Evolutionary conservation across 1,140 invertebrate genomes (phyloP).

Genomic region (Neodiprion lecontei): DNA sequence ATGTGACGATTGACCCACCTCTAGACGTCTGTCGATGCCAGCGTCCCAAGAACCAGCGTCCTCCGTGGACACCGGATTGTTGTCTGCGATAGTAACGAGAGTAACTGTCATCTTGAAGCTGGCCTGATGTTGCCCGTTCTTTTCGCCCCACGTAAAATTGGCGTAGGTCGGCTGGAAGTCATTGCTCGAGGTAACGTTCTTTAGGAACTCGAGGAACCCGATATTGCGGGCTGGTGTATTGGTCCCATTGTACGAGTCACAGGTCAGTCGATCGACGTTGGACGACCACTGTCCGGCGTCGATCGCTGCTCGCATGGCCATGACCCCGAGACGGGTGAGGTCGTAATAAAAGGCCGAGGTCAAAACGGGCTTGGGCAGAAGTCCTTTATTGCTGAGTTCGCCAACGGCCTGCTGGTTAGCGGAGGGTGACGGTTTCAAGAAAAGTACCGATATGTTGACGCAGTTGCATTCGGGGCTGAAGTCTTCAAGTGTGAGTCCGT

Average conservation of each 20-base stretch:
- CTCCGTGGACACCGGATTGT: constrained; percentile 28
- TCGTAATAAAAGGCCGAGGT: constrained; percentile 88
- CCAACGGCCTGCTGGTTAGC: constrained; percentile 57
- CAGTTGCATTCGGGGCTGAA: constrained; percentile 42
- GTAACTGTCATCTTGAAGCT: constrained; percentile 44
- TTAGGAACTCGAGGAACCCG: constrained; percentile 65
- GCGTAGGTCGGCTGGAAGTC: constrained; percentile 46
- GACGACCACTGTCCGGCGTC: constrained; percentile 73
- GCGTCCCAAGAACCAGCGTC: constrained; percentile 48
- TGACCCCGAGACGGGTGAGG: constrained; percentile 73
- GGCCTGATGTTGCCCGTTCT: constrained; percentile 47
- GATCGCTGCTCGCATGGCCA: constrained; percentile 75
- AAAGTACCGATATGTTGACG: constrained; percentile 43
- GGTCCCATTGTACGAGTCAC: constrained; percentile 77
- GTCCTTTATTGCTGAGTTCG: constrained; percentile 56
- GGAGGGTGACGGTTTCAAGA: constrained; percentile 42
- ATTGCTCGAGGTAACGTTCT: constrained; percentile 45
- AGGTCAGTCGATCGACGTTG: constrained; percentile 72
- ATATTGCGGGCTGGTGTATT: constrained; percentile 71
- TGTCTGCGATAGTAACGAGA: constrained; percentile 44
- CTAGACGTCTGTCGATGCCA: constrained; percentile 36
- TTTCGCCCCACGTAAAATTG: constrained; percentile 46
- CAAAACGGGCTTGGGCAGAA: constrained; percentile 42
- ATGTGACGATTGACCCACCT: constrained; percentile 33
- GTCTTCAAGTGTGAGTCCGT: constrained; percentile 63